A percentile compares a stretch with the other conserved stretches of the same genome.
Conservation (phyloP, 2,113 vertebrate genomes). For the Stomatorhinus ivindoensis region DNA sequence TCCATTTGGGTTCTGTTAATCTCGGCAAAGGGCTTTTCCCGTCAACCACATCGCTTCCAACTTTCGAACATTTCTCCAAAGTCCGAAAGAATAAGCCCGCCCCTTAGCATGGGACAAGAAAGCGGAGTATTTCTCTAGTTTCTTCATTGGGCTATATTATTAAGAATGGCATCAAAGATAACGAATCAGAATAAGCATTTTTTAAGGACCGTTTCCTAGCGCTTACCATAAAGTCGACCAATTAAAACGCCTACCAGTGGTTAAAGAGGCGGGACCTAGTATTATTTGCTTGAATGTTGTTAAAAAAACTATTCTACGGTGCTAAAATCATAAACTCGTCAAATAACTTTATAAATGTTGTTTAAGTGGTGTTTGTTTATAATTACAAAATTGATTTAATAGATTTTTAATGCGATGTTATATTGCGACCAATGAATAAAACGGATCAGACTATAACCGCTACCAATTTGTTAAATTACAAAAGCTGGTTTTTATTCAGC, state of each 20-base stretch:
- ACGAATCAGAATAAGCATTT: constrained; percentile 24
- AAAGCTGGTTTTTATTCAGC: not conserved
- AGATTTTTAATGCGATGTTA: not conserved
- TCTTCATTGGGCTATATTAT: constrained; percentile 27
- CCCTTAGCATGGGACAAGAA: constrained; percentile 32
- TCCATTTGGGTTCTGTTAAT: constrained; percentile 30
- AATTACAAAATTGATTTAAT: not conserved
- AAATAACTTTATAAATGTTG: not conserved
- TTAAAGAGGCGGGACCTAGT: not conserved
- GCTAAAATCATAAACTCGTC: not conserved
- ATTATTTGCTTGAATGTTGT: not conserved
- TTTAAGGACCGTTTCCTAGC: not conserved
- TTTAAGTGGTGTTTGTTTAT: not conserved
- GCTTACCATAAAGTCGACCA: not conserved
- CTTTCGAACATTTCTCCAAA: constrained; percentile 28
- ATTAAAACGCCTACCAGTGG: not conserved
- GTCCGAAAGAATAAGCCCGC: constrained; percentile 35
- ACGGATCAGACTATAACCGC: not conserved
- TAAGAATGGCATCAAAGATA: constrained; percentile 21
- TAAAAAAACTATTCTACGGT: not conserved
- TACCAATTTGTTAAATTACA: not conserved
- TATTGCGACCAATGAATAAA: not conserved
- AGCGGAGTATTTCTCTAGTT: constrained; percentile 15
- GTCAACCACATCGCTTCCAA: constrained; percentile 13
- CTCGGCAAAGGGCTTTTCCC: not conserved